Conservation (phyloP, 2,888 invertebrate genomes). For the Coremacera marginata region DNA sequence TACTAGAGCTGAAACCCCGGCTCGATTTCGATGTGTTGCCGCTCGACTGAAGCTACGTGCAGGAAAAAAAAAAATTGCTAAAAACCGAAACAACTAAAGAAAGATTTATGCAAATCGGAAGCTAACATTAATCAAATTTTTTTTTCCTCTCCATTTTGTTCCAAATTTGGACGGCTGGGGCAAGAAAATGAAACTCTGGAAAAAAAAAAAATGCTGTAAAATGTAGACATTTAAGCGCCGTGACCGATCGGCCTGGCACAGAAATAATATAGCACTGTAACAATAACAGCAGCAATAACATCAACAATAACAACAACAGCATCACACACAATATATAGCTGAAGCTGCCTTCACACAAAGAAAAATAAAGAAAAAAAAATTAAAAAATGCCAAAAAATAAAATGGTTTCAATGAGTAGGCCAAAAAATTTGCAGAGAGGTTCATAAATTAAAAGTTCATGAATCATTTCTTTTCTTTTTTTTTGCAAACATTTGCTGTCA, state of each 20-base stretch:
- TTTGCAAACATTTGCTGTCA: slow-evolving; percentile 47
- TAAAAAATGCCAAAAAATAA: neutral
- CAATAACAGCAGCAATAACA: neutral
- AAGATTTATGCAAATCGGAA: slow-evolving; percentile 68
- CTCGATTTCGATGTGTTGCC: neutral
- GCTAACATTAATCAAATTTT: slow-evolving; percentile 48
- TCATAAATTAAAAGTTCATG: slow-evolving; percentile 51
- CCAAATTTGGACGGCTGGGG: neutral
- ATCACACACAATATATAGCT: neutral
- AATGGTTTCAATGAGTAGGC: neutral
- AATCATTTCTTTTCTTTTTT: slow-evolving; percentile 46
- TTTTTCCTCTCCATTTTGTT: neutral
- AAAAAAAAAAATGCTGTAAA: neutral
- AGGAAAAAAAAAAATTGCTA: neutral
- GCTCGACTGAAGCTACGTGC: neutral
- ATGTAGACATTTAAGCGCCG: slow-evolving; percentile 29
- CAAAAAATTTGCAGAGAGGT: slow-evolving; percentile 34
- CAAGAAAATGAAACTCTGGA: neutral
- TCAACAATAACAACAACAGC: neutral
- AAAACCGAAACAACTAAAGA: slow-evolving; percentile 53
- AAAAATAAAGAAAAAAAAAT: neutral
- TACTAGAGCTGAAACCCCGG: neutral
- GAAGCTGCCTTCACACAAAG: neutral
- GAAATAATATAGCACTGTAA: neutral
- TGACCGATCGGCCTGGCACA: slow-evolving; percentile 22